phyloP scores from a whole-genome alignment of 2,113 vertebrate species.

The Elephas maximus region DNA sequence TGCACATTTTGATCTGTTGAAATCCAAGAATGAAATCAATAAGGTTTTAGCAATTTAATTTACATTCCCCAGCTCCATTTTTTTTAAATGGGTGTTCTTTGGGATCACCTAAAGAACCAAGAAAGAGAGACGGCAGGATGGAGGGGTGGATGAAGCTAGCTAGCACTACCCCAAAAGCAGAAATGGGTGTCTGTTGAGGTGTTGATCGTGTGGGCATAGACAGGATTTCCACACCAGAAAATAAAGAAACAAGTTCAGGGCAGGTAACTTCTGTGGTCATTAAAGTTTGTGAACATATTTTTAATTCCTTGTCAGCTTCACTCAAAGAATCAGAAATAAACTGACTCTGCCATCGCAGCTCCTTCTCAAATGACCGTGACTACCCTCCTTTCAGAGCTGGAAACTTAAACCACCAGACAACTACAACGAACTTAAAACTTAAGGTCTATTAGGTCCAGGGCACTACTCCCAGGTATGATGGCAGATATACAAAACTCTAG shows the following conservation, averaged over 20 bases:
- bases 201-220: neutral
- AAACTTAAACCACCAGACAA: neutral
- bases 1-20: neutral
- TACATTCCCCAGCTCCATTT: neutral
- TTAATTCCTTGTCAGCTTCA: neutral
- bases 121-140: neutral
- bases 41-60: slow-evolving; percentile 11
- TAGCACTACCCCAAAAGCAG: neutral
- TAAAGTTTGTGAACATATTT: neutral
- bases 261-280: neutral
- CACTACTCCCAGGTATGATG: neutral
- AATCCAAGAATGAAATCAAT: neutral
- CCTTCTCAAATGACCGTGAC: neutral
- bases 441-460: neutral
- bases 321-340: slow-evolving; percentile 9
- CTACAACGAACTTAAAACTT: neutral
- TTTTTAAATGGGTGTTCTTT: neutral
- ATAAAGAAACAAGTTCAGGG: neutral
- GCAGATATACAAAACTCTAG: neutral
- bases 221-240: neutral
- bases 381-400: neutral
- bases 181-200: neutral
- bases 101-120: neutral
- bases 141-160: neutral
- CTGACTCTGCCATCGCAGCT: neutral